These are phyloP conservation scores for Orussus abietinus DNA, from an alignment of 1,140 invertebrate species.

Conservation along the genomic window DNA sequence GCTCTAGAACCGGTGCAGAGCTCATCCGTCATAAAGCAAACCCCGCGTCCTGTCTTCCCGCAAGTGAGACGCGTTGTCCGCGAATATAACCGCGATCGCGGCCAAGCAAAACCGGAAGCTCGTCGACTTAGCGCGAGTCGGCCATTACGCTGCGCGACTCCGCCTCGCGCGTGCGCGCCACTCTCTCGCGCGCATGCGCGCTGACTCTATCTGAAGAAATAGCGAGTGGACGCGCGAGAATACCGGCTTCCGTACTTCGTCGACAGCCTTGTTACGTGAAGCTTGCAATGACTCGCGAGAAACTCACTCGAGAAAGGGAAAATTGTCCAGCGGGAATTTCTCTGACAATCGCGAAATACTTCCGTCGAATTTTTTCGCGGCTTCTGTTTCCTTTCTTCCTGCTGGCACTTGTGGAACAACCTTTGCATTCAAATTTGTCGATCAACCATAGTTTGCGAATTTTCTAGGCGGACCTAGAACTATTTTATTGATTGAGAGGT, in stretches of 20 bases:
- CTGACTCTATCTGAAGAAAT: conserved; percentile 4
- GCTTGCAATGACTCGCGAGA: background rate
- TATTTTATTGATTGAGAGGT: too few species aligned
- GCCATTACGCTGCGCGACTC: conserved; percentile 33
- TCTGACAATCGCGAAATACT: background rate
- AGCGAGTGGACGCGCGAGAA: too few species aligned
- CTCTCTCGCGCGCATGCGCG: conserved; percentile 29
- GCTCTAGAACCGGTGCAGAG: conserved; percentile 7
- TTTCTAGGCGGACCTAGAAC: too few species aligned
- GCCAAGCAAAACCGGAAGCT: conserved; percentile 32
- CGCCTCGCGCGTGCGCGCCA: conserved; percentile 23
- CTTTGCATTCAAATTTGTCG: too few species aligned
- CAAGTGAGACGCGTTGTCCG: conserved; percentile 10
- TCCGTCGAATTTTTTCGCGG: too few species aligned
- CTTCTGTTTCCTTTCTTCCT: too few species aligned
- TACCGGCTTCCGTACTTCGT: conserved; percentile 3
- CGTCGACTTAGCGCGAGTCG: conserved; percentile 24
- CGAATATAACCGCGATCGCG: conserved; percentile 16
- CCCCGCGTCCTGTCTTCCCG: conserved; percentile 11
- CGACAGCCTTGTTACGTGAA: conserved; percentile 3
- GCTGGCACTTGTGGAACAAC: too few species aligned
- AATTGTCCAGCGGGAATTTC: background rate
- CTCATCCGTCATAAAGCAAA: conserved; percentile 5
- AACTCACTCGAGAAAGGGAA: background rate
- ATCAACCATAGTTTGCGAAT: too few species aligned